Evolutionary conservation across 2,888 invertebrate species (phyloP).

Genomic region (Melanophora roralis): DNA sequence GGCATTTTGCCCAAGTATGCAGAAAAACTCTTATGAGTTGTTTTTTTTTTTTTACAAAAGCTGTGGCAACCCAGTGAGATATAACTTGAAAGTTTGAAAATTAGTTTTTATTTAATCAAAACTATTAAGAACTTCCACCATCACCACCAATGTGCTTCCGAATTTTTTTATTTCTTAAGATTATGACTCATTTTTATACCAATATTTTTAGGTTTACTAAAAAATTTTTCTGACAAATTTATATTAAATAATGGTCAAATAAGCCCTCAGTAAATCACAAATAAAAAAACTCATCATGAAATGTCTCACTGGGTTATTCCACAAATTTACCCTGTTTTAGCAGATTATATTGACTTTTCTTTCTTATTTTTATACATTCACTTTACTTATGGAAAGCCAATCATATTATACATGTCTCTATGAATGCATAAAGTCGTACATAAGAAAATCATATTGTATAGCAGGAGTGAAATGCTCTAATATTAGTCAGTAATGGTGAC

Average conservation of each 20-base stretch:
- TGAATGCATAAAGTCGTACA: slow-evolving; percentile 19
- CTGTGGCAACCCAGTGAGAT: slow-evolving; percentile 7
- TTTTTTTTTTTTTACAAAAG: background rate
- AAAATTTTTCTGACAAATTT: too few species aligned
- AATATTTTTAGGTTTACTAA: too few species aligned
- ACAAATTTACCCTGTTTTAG: background rate
- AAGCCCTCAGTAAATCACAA: too few species aligned
- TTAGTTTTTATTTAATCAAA: too few species aligned
- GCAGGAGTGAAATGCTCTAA: slow-evolving; percentile 2
- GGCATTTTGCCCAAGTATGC: slow-evolving; percentile 63
- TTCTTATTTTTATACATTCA: slow-evolving; percentile 36
- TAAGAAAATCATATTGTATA: background rate
- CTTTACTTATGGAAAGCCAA: slow-evolving; percentile 57
- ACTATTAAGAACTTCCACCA: too few species aligned
- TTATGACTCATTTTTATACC: too few species aligned
- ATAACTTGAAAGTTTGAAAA: background rate
- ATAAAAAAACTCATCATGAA: background rate
- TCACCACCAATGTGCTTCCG: too few species aligned
- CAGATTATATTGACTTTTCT: background rate
- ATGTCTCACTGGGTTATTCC: background rate
- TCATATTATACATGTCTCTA: slow-evolving; percentile 53
- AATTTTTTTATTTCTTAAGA: too few species aligned
- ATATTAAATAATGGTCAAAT: too few species aligned
- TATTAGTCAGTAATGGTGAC: slow-evolving; percentile 38
- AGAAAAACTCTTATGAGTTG: slow-evolving; percentile 49